A percentile compares a stretch with the other conserved stretches of the same genome.
Conservation (phyloP, 2,888 invertebrate species). For the Meliscaeva auricollis region DNA sequence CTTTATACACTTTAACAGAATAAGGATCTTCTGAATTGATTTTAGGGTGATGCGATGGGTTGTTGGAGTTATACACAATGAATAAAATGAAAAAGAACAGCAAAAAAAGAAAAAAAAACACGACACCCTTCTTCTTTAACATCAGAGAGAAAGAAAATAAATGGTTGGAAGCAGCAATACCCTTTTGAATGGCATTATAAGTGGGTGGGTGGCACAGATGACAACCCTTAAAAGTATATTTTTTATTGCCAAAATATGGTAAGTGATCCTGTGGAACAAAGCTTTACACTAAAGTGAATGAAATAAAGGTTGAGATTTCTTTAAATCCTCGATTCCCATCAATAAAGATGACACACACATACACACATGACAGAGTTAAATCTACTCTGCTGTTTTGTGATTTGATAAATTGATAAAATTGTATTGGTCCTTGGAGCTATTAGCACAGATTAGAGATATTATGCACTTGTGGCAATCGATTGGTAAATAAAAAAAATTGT, state of each 20-base stretch:
- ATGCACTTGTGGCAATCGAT: constrained; percentile 47
- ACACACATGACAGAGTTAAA: constrained; percentile 25
- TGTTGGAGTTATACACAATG: background rate
- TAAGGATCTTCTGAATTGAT: constrained; percentile 57
- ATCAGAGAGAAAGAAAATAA: constrained; percentile 13
- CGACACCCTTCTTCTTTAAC: constrained; percentile 27
- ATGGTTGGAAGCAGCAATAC: constrained; percentile 18
- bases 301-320: constrained; percentile 67
- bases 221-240: constrained; percentile 62
- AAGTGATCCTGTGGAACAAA: constrained; percentile 51
- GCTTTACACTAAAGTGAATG: constrained; percentile 47
- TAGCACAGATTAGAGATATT: constrained; percentile 65
- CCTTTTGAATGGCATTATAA: constrained; percentile 65
- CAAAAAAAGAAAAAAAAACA: constrained; percentile 1
- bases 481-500: background rate
- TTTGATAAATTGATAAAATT: constrained; percentile 66
- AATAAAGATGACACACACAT: no score
- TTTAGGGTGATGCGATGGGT: constrained; percentile 28
- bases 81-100: constrained; percentile 1
- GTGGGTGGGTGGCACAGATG: constrained; percentile 71
- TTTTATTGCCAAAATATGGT: constrained; percentile 74
- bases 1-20: constrained; percentile 20
- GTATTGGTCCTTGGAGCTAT: constrained; percentile 54
- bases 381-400: constrained; percentile 30
- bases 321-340: constrained; percentile 12